Evolutionary conservation across 2,888 invertebrate species (phyloP), one percentile per base, ranked within the genome.

Genomic region (Rhamnusium bicolor): DNA sequence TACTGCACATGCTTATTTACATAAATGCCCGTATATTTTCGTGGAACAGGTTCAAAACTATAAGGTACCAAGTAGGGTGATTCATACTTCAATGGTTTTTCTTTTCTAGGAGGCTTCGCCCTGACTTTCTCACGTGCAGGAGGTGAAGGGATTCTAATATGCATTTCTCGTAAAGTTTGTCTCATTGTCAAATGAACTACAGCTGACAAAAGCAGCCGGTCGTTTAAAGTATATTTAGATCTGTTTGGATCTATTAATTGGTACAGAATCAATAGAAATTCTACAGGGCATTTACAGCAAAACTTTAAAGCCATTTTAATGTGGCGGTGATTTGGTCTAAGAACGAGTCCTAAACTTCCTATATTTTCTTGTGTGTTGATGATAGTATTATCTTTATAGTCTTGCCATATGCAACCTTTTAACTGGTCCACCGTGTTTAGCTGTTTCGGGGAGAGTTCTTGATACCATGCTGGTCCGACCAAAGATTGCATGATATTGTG

Each of bases 61-160:
- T 75, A 76, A 0, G 86, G 85, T 29, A 79, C 79, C 63, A 88
- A 80, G 80, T 87, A 88, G 0, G 87, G 86, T 0, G 86, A 86
- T 12, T 75, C 72, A 69, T 84, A 83, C 53, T 75, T 78, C 7
- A 47, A 49, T 40, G 71, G 78, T 49, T 75, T 78, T 49, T 74
- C 75, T 53, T 73, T 71, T 53, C 60, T 69, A 10, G 10, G 19
- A 2, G 7, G 61, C 54, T 73, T 75, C 10, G 46, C 24, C 60
- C 49, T 58, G 12, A 51, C 8, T 27, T 72, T 72, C 49, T 75
- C 74, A 18, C 14, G 27, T 18, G 71, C 74, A 1, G 85, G 85
- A 1, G 89, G 89, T 10, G 88, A 88, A 3, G 89, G 89, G 65
- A 87, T 86, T 68, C 89, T 81, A 18, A 88, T 78, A 72, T 89